Percentiles rank a stretch among this genome's conserved stretches.
phyloP scores from a whole-genome alignment of 2,113 vertebrate species.

The Myanophis thanlyinensis region DNA sequence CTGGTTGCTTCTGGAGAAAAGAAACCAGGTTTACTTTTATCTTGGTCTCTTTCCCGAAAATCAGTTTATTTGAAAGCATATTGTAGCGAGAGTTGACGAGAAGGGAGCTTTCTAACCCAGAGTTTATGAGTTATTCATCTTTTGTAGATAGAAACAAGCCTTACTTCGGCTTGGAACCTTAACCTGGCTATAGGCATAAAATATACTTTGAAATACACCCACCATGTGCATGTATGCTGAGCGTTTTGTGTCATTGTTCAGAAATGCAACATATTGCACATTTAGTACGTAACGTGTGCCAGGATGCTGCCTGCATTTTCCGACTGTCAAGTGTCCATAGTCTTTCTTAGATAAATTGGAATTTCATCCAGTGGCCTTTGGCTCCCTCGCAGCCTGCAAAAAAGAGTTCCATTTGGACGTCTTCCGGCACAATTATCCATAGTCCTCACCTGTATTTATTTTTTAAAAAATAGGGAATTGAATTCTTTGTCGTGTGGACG shows the following conservation, averaged over 20 bases:
- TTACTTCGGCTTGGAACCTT: neutral
- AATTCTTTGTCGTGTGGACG: neutral
- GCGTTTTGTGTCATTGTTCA: neutral
- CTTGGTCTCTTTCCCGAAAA: neutral
- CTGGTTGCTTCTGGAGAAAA: neutral
- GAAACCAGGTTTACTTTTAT: neutral
- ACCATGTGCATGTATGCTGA: neutral
- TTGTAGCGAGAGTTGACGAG: neutral
- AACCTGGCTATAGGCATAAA: neutral
- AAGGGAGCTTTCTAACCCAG: neutral
- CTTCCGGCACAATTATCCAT: neutral
- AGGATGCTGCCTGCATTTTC: neutral
- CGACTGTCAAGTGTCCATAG: neutral
- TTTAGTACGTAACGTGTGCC: neutral
- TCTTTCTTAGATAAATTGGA: neutral
- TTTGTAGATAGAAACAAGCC: neutral
- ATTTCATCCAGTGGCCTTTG: neutral
- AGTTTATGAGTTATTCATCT: neutral
- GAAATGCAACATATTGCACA: neutral
- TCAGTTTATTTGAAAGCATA: neutral
- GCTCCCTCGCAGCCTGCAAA: neutral
- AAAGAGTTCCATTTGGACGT: neutral
- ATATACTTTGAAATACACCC: neutral
- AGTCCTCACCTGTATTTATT: neutral
- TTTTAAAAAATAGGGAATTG: neutral